phyloP scores from a whole-genome alignment of 2,113 vertebrate species.

The Pteropus alecto region DNA sequence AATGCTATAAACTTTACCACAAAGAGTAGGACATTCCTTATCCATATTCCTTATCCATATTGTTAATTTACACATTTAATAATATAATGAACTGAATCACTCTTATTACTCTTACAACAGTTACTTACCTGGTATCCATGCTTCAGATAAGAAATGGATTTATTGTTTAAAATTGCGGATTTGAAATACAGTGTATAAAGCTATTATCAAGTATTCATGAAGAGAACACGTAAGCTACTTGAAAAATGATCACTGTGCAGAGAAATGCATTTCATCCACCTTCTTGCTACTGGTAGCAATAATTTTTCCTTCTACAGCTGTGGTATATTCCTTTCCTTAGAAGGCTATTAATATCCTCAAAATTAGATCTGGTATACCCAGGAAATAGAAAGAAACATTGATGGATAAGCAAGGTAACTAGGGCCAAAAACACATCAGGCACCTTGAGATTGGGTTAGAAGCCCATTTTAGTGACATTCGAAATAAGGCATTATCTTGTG shows the following conservation, averaged over 20 bases:
- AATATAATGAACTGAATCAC: not conserved
- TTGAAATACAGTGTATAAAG: not conserved
- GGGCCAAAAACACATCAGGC: not conserved
- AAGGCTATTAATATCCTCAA: not conserved
- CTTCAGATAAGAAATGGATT: not conserved
- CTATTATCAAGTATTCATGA: not conserved
- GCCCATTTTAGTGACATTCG: constrained; percentile 7
- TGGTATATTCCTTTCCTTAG: not conserved
- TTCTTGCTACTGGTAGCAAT: not conserved
- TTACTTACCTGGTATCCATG: not conserved
- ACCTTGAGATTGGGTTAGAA: not conserved
- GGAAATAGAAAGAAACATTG: not conserved
- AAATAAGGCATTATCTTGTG: constrained; percentile 5
- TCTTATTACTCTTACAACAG: not conserved
- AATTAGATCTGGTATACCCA: not conserved
- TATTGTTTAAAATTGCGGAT: not conserved
- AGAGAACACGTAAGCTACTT: not conserved
- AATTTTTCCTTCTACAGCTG: not conserved
- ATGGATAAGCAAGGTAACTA: not conserved
- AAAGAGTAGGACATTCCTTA: not conserved
- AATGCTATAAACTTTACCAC: not conserved
- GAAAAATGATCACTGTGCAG: not conserved
- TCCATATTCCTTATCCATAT: not conserved
- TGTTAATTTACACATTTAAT: not conserved
- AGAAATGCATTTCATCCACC: not conserved